These are phyloP conservation scores for Chaenocephalus aceratus DNA, from an alignment of 2,113 vertebrate genomes.

Conservation along the genomic window DNA sequence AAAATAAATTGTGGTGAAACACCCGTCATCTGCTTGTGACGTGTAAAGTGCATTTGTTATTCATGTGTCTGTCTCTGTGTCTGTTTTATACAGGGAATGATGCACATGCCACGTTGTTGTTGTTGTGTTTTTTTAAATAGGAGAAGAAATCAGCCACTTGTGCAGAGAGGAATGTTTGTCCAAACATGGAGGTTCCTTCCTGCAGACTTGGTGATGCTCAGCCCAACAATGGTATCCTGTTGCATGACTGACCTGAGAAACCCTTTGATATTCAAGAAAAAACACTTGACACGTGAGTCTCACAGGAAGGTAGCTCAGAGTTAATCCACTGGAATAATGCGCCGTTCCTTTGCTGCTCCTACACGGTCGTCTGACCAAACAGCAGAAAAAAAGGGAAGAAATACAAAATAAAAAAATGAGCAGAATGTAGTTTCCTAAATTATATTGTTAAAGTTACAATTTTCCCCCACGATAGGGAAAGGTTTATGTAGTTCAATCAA, in stretches of 20 bases:
- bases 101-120: background rate
- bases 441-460: background rate
- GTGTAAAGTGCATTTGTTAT: conserved; percentile 19
- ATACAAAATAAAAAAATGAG: no score
- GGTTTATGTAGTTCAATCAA: background rate
- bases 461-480: background rate
- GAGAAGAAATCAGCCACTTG: background rate
- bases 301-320: conserved; percentile 32
- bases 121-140: background rate
- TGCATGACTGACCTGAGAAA: conserved; percentile 32
- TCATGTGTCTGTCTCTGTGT: conserved; percentile 16
- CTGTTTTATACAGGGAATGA: conserved; percentile 28
- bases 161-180: conserved; percentile 8
- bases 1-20: conserved; percentile 44
- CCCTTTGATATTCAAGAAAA: conserved; percentile 35
- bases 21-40: conserved; percentile 24
- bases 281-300: conserved; percentile 27
- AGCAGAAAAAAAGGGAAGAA: background rate
- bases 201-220: conserved; percentile 12
- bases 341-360: conserved; percentile 2
- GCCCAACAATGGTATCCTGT: conserved; percentile 32
- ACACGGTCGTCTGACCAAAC: background rate
- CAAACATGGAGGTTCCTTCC: conserved; percentile 46
- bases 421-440: background rate
- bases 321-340: conserved; percentile 31